Conservation (phyloP, 1,140 invertebrate genomes). For the Araneus ventricosus region DNA sequence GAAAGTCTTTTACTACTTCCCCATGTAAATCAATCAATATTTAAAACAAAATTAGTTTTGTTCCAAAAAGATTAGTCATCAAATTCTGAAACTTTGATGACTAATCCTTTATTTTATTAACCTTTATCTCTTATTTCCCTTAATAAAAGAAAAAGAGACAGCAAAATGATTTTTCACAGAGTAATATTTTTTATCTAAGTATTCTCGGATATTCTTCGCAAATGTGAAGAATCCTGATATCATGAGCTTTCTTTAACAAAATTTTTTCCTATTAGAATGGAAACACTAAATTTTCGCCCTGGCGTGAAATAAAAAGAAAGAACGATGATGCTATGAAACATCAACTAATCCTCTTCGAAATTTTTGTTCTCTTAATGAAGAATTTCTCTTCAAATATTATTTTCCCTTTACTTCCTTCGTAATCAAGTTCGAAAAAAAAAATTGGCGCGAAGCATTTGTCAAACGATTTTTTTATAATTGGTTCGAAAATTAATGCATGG, state of each 20-base stretch:
- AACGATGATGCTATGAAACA: background rate
- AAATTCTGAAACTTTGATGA: too few relatives aligned
- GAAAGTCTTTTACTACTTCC: too few relatives aligned
- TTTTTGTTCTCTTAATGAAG: background rate
- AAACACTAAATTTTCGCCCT: too few relatives aligned
- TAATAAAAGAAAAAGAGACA: background rate
- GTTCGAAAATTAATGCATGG: background rate
- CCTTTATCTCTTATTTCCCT: background rate
- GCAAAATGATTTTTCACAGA: background rate
- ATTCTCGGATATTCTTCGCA: background rate
- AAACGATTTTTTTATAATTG: background rate
- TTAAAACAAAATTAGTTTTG: too few relatives aligned
- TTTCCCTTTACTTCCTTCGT: background rate
- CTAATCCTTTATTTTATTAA: too few relatives aligned
- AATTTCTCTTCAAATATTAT: background rate
- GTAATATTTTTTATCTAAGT: background rate
- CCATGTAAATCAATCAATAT: too few relatives aligned
- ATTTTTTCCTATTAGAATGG: background rate
- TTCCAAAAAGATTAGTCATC: too few relatives aligned
- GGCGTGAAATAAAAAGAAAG: too few relatives aligned
- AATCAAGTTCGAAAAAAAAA: background rate
- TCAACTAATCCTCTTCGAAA: background rate
- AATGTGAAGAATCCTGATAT: background rate
- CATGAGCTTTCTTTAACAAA: background rate
- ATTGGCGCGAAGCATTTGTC: background rate